Evolutionary conservation across 2,888 invertebrate species (phyloP).

Genomic region (Ectobius pallidus): DNA sequence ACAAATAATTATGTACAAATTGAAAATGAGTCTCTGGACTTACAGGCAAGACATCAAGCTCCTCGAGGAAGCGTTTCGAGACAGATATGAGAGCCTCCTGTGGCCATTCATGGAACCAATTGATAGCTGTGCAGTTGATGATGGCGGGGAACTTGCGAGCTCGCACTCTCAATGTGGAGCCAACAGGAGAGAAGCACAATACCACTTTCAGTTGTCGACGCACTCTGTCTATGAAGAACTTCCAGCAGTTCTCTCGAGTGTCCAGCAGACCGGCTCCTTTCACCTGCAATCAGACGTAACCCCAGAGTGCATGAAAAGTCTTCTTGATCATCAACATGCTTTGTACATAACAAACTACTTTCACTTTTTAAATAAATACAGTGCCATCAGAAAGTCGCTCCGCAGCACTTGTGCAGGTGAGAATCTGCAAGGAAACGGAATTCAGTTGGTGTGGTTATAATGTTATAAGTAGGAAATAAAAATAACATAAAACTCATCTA

Average conservation of each 20-base stretch:
- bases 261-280: constrained; percentile 90
- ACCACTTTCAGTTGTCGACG: constrained; percentile 88
- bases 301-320: too few species aligned
- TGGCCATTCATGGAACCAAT: constrained; percentile 99
- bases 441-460: too few species aligned
- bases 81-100: constrained; percentile 96
- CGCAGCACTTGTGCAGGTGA: too few species aligned
- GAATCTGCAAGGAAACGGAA: too few species aligned
- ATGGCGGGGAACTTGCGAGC: constrained; percentile 96
- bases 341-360: too few species aligned
- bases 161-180: constrained; percentile 88
- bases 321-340: too few species aligned
- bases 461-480: too few species aligned
- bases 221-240: constrained; percentile 95
- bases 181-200: constrained; percentile 97
- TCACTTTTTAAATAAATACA: too few species aligned
- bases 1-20: too few species aligned
- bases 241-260: constrained; percentile 96
- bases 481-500: too few species aligned
- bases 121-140: constrained; percentile 93
- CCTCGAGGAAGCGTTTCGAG: constrained; percentile 84
- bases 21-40: constrained; percentile 48
- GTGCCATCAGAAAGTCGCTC: too few species aligned
- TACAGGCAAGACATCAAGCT: constrained; percentile 79
- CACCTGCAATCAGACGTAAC: constrained; percentile 63